These are phyloP conservation scores for Pangasius larnaudii DNA, from an alignment of 2,797 vertebrate genomes.

Conservation along the genomic window DNA sequence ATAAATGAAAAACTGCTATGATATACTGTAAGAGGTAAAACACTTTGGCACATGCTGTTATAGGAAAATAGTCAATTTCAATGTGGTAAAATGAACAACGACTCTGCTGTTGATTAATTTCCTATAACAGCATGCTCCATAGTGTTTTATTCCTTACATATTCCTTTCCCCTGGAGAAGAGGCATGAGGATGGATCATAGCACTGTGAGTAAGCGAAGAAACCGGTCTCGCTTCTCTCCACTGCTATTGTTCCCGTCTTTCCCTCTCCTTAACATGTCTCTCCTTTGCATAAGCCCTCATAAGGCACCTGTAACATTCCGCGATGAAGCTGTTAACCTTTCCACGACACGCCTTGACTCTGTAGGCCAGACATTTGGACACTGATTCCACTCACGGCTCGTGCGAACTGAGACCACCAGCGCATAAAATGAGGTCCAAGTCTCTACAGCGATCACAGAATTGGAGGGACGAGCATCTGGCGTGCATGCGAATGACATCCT, in stretches of 20 bases:
- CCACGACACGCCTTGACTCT: conserved; percentile 26
- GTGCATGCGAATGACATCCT: conserved; percentile 46
- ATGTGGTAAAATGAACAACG: neutral
- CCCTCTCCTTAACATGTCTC: conserved; percentile 31
- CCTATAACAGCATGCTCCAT: neutral
- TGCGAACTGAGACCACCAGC: conserved; percentile 37
- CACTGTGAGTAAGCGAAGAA: conserved; percentile 1
- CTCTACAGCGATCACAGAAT: conserved; percentile 46
- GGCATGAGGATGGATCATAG: neutral
- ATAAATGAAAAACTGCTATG: neutral
- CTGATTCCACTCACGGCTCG: conserved; percentile 49
- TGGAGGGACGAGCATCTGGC: conserved; percentile 34
- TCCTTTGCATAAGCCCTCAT: conserved; percentile 46
- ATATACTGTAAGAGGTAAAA: neutral
- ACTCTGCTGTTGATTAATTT: neutral
- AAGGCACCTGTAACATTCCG: conserved; percentile 34
- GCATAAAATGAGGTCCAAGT: conserved; percentile 55
- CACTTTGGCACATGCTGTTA: neutral
- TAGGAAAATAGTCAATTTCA: neutral
- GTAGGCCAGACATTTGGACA: conserved; percentile 26
- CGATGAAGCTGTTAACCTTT: conserved; percentile 51
- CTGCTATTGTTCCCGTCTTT: neutral
- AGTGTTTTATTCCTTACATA: neutral
- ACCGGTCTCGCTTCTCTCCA: neutral
- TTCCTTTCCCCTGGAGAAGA: neutral